Evolutionary conservation across 2,797 vertebrate species (phyloP).

Genomic region (Melanotaenia nigrans): DNA sequence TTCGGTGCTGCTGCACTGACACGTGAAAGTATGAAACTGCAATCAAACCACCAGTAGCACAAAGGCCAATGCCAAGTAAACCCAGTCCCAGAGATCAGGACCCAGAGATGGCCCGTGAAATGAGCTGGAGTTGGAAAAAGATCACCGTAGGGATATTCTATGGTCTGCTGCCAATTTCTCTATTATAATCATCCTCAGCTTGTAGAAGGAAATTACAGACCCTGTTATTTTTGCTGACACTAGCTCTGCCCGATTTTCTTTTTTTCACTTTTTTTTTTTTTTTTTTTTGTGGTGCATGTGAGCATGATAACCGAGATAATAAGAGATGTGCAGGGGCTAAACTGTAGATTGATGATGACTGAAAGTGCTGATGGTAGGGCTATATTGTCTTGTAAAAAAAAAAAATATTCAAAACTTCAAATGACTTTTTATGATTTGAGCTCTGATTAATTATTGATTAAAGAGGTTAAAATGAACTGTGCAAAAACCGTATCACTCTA

Average conservation of each 20-base stretch:
- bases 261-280: conserved; percentile 23
- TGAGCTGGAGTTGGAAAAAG: conserved; percentile 54
- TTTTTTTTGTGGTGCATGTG: conserved; percentile 12
- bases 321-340: conserved; percentile 44
- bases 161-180: conserved; percentile 58
- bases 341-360: conserved; percentile 33
- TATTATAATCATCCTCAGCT: conserved; percentile 67
- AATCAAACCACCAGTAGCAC: conserved; percentile 59
- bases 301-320: conserved; percentile 54
- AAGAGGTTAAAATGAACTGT: neutral
- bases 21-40: conserved; percentile 61
- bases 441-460: conserved; percentile 7
- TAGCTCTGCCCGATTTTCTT: conserved; percentile 31
- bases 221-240: conserved; percentile 62
- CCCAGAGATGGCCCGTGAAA: conserved; percentile 63
- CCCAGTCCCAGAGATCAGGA: conserved; percentile 54
- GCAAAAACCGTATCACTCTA: neutral
- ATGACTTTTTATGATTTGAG: conserved; percentile 26
- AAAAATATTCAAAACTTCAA: conserved; percentile 27
- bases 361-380: conserved; percentile 7
- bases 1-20: conserved; percentile 48
- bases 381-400: conserved; percentile 25
- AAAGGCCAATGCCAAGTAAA: conserved; percentile 37
- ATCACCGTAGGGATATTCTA: conserved; percentile 59
- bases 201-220: conserved; percentile 59